Conservation (phyloP, 1,140 invertebrate species). For the Ceratosolen solmsi region DNA sequence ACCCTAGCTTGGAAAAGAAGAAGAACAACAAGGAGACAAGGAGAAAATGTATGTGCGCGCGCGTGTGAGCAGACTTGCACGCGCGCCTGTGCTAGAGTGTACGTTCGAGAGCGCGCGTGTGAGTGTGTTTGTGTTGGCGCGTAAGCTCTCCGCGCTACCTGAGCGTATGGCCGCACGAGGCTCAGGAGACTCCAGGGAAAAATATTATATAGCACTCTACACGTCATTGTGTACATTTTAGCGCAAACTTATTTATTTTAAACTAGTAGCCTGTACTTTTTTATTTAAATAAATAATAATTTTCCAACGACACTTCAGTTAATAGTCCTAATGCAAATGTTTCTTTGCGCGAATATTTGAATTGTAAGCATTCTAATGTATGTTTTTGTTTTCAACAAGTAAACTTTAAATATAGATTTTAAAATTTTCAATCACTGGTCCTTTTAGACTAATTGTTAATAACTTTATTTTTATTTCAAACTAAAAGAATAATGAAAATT, state of each 20-base stretch:
- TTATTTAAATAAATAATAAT: background rate
- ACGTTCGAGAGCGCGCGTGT: background rate
- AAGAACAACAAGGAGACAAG: background rate
- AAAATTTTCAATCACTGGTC: too few species aligned
- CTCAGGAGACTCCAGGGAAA: background rate
- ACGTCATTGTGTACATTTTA: background rate
- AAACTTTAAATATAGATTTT: too few species aligned
- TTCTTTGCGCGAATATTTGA: background rate
- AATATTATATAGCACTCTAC: background rate
- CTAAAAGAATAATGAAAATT: too few species aligned
- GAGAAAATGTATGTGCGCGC: background rate
- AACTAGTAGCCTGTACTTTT: background rate
- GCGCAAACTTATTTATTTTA: background rate
- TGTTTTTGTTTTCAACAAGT: background rate
- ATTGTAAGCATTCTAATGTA: background rate
- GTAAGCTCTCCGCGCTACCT: background rate
- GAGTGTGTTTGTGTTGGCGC: background rate
- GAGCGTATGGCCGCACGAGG: background rate
- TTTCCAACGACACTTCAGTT: background rate
- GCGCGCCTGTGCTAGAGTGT: too few species aligned
- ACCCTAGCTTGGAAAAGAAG: constrained; percentile 13
- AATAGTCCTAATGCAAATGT: background rate
- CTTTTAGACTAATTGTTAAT: too few species aligned
- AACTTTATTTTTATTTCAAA: too few species aligned
- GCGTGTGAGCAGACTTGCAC: too few species aligned